A percentile compares a stretch with the other conserved stretches of the same genome.
Conservation (phyloP, 2,888 invertebrate genomes). For the Poecilobothrus nobilitatus region DNA sequence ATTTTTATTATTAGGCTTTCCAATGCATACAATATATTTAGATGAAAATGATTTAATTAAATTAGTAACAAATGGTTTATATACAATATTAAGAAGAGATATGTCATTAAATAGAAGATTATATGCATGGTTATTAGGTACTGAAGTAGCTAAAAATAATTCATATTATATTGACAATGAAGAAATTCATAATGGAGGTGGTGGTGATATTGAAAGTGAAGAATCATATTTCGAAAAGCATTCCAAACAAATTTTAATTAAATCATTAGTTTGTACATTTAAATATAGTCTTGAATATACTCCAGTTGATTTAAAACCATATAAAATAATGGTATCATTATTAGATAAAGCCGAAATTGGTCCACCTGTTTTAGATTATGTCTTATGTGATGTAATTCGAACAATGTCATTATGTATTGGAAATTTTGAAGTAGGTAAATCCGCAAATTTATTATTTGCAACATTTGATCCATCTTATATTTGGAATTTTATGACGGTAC, state of each 20-base stretch:
- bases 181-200: constrained; percentile 8
- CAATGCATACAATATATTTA: constrained; percentile 70
- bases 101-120: constrained; percentile 82
- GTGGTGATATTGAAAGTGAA: constrained; percentile 17
- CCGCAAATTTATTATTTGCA: constrained; percentile 73
- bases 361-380: constrained; percentile 63
- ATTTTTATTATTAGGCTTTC: constrained; percentile 71
- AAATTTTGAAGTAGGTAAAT: constrained; percentile 65
- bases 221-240: constrained; percentile 56
- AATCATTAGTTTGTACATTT: constrained; percentile 55
- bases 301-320: constrained; percentile 58
- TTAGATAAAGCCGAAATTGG: constrained; percentile 84
- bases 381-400: constrained; percentile 69
- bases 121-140: constrained; percentile 75
- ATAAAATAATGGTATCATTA: constrained; percentile 71
- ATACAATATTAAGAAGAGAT: constrained; percentile 70
- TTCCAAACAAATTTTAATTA: constrained; percentile 58
- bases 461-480: constrained; percentile 78
- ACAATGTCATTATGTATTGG: constrained; percentile 49
- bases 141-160: constrained; percentile 51
- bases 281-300: constrained; percentile 48
- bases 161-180: constrained; percentile 22
- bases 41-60: constrained; percentile 59
- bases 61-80: constrained; percentile 63
- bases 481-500: constrained; percentile 67